Conservation (phyloP, 2,888 invertebrate species). For the Cacoxenus indagator region DNA sequence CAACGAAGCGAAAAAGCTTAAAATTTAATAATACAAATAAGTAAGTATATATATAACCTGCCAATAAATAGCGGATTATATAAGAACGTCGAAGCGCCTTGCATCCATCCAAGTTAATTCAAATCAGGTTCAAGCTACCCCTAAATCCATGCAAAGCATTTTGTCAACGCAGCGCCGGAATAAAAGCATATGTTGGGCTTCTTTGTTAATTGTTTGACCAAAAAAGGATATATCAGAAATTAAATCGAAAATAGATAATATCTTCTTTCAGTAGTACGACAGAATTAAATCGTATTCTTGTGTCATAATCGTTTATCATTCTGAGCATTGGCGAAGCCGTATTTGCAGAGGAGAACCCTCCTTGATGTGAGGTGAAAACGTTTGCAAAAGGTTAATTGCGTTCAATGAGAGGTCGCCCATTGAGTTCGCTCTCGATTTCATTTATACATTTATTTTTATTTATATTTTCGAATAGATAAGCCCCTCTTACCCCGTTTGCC, state of each 20-base stretch:
- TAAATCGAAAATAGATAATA: constrained; percentile 1
- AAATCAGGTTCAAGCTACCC: neutral
- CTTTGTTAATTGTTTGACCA: constrained; percentile 60
- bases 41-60: constrained; percentile 33
- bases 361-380: constrained; percentile 25
- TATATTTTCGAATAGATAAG: neutral
- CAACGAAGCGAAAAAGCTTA: constrained; percentile 50
- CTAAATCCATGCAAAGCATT: neutral
- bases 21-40: constrained; percentile 52
- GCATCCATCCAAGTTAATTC: neutral
- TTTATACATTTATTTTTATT: neutral
- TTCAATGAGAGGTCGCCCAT: constrained; percentile 28
- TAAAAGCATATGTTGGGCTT: constrained; percentile 61
- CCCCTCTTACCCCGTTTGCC: neutral
- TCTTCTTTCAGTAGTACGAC: neutral
- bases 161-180: constrained; percentile 38
- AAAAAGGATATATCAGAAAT: neutral
- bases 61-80: constrained; percentile 35
- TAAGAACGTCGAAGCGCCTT: neutral
- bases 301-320: constrained; percentile 7
- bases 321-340: neutral
- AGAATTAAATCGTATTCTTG: constrained; percentile 10
- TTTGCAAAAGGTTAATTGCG: constrained; percentile 53
- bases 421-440: neutral
- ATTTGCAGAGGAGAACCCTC: neutral